phyloP scores from a whole-genome alignment of 2,113 vertebrate genomes.

The Sciurus niger region DNA sequence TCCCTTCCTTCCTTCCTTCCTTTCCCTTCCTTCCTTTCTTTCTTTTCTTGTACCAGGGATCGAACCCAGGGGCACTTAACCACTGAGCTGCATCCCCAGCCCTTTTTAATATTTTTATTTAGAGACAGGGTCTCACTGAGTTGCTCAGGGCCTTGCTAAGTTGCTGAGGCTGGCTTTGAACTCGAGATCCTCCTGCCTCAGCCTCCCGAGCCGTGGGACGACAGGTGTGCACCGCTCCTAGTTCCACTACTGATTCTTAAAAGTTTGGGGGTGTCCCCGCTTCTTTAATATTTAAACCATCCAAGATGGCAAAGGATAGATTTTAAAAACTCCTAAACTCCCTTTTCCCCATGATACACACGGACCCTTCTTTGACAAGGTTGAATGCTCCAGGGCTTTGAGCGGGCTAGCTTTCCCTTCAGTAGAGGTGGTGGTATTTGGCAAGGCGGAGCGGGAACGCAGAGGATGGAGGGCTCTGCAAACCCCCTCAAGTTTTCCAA shows the following conservation, averaged over 20 bases:
- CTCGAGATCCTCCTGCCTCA: neutral
- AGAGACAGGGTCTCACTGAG: neutral
- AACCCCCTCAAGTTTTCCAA: neutral
- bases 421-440: neutral
- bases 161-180: neutral
- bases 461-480: fast-evolving
- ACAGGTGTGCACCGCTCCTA: fast-evolving
- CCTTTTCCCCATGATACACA: too few species aligned
- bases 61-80: neutral
- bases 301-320: neutral
- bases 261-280: neutral
- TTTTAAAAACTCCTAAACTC: neutral
- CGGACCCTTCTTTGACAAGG: neutral
- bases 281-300: neutral
- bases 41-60: too few species aligned
- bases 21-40: too few species aligned
- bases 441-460: fast-evolving
- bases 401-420: neutral
- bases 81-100: neutral
- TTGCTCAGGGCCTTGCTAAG: neutral
- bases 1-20: too few species aligned
- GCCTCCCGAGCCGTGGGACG: neutral
- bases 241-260: neutral
- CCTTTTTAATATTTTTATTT: neutral
- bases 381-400: neutral